Evolutionary conservation across 2,888 invertebrate genomes (phyloP), one percentile per base, ranked within the genome.

Genomic region (Xylocampa areola): DNA sequence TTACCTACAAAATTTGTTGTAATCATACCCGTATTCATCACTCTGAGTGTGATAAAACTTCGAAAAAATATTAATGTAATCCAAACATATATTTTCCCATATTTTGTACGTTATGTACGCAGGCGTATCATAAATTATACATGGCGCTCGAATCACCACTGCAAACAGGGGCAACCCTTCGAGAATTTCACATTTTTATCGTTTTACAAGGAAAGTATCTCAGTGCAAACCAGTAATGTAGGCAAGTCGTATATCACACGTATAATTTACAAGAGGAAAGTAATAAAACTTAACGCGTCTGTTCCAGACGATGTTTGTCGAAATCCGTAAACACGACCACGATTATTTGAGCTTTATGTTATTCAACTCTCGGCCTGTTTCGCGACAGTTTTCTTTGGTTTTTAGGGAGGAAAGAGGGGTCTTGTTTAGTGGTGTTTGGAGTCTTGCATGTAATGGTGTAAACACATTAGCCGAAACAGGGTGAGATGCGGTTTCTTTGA

Each of bases 211-310:
- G 75, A 81, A 82, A 86, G 86, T 80, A 84, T 85, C 80, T 84
- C 82, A 81, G 80, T 81, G 71, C 70, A 68, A 59, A 65, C 74
- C 71, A 64, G 72, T 74, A 69, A 58, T 59, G 51, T 62, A 39
- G 35, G 39, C 39, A 43, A 61, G 40, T 79, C 79, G 76, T 87
- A 88, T 86, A 90, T 88, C 84, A 87, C 85, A 84, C 83, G 81
- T 86, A 89, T 88, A 90, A 90, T 91, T 90, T 88, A 88, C 86
- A 88, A 87, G 84, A 84, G 82, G 87, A 86, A 89, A 90, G 90
- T 87, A 88, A 90, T 91, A 91, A 92, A 92, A 92, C 91, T 91
- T 91, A 89, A 91, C 88, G 88, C 86, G 87, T 81, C 82, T 82
- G 84, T 83, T 77, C 14, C 86, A 79, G 76, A 79, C 86, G 83